These are phyloP conservation scores for Oryzias celebensis DNA, from an alignment of 2,113 vertebrate genomes.

Conservation along the genomic window DNA sequence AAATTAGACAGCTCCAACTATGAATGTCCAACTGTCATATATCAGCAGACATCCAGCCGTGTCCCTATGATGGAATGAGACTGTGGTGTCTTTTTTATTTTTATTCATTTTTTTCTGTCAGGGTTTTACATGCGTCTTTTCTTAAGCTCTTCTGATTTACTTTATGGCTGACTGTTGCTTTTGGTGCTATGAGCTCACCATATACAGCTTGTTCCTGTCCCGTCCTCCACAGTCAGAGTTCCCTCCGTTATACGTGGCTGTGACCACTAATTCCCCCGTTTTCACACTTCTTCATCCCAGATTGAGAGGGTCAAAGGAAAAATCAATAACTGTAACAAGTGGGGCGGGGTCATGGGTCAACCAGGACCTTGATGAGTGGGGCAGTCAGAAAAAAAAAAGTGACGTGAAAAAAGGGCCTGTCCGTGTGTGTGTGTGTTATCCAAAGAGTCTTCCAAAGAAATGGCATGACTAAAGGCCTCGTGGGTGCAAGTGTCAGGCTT, in stretches of 20 bases:
- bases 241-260: conserved; percentile 74
- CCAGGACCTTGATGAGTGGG: conserved; percentile 89
- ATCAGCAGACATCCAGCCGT: no score
- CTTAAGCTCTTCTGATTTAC: conserved; percentile 67
- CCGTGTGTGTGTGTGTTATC: conserved; percentile 38
- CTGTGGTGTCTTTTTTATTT: conserved; percentile 36
- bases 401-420: conserved; percentile 42
- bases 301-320: conserved; percentile 80
- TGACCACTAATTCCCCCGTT: conserved; percentile 71
- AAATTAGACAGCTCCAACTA: no score
- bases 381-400: conserved; percentile 80
- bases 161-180: conserved; percentile 65
- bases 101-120: conserved; percentile 53
- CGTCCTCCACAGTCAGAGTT: conserved; percentile 79
- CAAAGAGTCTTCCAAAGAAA: conserved; percentile 64
- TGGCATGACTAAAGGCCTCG: conserved; percentile 67
- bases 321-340: conserved; percentile 86
- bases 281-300: conserved; percentile 81
- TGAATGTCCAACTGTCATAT: no score
- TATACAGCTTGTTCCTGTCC: conserved; percentile 81
- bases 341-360: conserved; percentile 85
- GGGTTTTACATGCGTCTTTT: conserved; percentile 75
- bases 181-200: conserved; percentile 78
- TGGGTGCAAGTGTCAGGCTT: conserved; percentile 79
- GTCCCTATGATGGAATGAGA: no score